Percentiles rank a stretch among this genome's conserved stretches.
phyloP scores from a whole-genome alignment of 2,888 invertebrate species.

The Geotrupes spiniger region DNA sequence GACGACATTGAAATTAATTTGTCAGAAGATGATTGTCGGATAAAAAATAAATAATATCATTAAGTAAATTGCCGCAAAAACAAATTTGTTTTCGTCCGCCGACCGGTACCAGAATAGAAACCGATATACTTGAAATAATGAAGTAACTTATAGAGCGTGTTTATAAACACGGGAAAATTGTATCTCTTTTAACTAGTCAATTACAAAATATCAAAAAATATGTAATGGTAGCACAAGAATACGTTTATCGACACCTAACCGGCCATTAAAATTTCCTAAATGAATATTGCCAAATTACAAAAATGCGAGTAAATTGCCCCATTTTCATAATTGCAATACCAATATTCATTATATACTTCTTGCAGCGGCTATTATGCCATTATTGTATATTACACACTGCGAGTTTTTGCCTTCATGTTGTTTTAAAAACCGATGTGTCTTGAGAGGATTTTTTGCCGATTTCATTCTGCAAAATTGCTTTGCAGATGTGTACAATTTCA shows the following conservation, averaged over 20 bases:
- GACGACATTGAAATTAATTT: no score
- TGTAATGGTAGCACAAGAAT: slow-evolving; percentile 14
- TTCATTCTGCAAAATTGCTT: slow-evolving; percentile 13
- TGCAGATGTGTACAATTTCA: slow-evolving; percentile 12
- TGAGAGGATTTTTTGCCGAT: slow-evolving; percentile 10
- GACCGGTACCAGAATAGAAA: no score
- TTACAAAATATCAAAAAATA: slow-evolving; percentile 9
- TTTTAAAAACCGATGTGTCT: not conserved
- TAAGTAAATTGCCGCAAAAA: no score
- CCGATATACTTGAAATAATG: no score
- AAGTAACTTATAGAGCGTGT: slow-evolving; percentile 9
- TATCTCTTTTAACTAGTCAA: slow-evolving; percentile 10
- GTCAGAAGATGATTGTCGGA: no score
- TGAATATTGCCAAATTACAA: slow-evolving; percentile 21
- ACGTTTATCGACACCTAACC: slow-evolving; percentile 21
- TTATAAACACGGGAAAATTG: slow-evolving; percentile 8
- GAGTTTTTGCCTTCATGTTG: slow-evolving; percentile 8
- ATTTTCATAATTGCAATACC: slow-evolving; percentile 23
- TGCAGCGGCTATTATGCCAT: slow-evolving; percentile 15
- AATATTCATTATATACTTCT: slow-evolving; percentile 19
- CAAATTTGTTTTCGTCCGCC: no score
- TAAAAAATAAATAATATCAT: no score
- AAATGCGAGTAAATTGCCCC: slow-evolving; percentile 20
- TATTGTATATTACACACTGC: slow-evolving; percentile 17
- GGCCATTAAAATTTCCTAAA: slow-evolving; percentile 19